These are phyloP conservation scores for Cyprinella venusta DNA, from an alignment of 2,797 vertebrate genomes.

Conservation along the genomic window DNA sequence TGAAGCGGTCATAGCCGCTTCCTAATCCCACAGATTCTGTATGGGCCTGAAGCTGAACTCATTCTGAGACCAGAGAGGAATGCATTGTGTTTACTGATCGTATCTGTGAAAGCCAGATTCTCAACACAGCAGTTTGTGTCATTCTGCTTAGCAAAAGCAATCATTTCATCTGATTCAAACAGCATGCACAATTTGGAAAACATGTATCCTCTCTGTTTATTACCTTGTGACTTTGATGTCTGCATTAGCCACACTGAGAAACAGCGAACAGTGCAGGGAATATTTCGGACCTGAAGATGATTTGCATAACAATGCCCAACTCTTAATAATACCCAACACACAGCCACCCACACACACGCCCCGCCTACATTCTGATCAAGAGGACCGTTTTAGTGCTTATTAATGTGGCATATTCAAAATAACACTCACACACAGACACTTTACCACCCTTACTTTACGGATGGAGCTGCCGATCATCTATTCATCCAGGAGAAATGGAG, in stretches of 20 bases:
- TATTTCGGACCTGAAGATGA: conserved; percentile 39
- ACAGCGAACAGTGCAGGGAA: conserved; percentile 32
- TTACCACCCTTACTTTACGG: conserved; percentile 16
- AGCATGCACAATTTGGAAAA: background rate
- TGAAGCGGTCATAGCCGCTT: too few species aligned
- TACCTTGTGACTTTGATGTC: conserved; percentile 51
- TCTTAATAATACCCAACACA: conserved; percentile 47
- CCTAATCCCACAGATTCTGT: background rate
- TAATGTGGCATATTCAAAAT: conserved; percentile 66
- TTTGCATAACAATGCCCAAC: conserved; percentile 64
- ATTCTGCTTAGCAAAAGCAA: background rate
- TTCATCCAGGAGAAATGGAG: conserved; percentile 35
- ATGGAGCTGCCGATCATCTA: conserved; percentile 1
- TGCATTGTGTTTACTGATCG: conserved; percentile 6
- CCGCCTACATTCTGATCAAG: conserved; percentile 54
- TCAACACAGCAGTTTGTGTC: background rate
- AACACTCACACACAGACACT: conserved; percentile 39
- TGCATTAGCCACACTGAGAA: conserved; percentile 30
- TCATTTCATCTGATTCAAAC: conserved; percentile 13
- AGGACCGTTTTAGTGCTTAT: conserved; percentile 60
- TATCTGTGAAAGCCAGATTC: conserved; percentile 9
- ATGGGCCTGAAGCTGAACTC: background rate
- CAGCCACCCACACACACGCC: conserved; percentile 22
- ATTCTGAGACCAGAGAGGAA: conserved; percentile 7
- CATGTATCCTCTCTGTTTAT: conserved; percentile 19